Evolutionary conservation across 1,140 invertebrate genomes (phyloP), one percentile per base, ranked within the genome.

Genomic region (Diorhabda elongata): DNA sequence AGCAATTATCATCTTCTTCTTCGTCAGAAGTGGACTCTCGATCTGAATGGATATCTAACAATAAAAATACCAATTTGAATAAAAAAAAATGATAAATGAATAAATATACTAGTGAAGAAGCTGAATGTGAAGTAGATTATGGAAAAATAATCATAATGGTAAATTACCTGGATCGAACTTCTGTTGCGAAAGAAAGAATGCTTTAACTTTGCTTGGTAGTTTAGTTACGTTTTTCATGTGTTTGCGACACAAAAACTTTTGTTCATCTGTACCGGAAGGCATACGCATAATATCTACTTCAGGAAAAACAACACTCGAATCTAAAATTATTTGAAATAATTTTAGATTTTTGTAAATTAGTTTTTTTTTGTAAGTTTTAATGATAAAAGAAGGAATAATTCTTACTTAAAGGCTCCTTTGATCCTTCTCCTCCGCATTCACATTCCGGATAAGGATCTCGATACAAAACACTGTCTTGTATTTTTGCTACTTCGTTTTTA

Each of bases 361-460:
- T 26, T 26, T 26, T 26, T 26, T 26, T 56, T n/a, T 56, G 52
- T 2, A 56, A 56, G 52, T 56, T 26, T 26, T 26, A 26, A 1
- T 1, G 26, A 26, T 26, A 1, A 26, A 26, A 26, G 26, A 26
- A 26, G 26, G 26, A 26, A 26, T 26, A 26, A 26, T 26, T 26
- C 26, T 26, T 26, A 26, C 26, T 26, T 26, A 26, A 26, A 26
- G 26, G 26, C 41, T 58, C 56, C 42, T 58, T 43, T 2, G 8
- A 58, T 42, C 70, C 69, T 63, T 67, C 58, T 47, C 59, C 71
- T n/a, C 70, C 69, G 71, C 77, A 78, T n/a, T 69, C 69, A 58
- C 77, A 78, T 26, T 73, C 68, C 0, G 63, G 64, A 69, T 78
- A 77, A 41, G 77, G 77, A 60, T 75, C 69, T 67, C 66, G 41